These are phyloP conservation scores for Meteorus cinctellus DNA, from an alignment of 2,888 invertebrate species.

Conservation along the genomic window DNA sequence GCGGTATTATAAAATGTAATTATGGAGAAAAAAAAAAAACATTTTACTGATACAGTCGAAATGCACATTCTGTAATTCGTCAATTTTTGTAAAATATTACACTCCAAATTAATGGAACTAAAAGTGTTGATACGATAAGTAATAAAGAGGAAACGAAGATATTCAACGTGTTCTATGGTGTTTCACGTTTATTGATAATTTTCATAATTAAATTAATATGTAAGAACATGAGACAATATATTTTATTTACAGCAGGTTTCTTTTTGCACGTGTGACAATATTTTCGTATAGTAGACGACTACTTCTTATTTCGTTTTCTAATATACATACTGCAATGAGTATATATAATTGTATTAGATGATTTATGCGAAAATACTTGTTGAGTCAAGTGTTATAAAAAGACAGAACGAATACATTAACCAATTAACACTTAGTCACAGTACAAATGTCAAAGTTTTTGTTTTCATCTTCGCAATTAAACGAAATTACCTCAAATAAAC, in stretches of 20 bases:
- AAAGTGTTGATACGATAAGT: conserved; percentile 50
- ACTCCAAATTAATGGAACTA: conserved; percentile 46
- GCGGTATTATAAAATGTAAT: conserved; percentile 17
- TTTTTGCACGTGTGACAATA: conserved; percentile 33
- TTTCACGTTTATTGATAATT: conserved; percentile 56
- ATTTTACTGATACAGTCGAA: conserved; percentile 45
- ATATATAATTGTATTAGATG: neutral
- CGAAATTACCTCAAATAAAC: neutral
- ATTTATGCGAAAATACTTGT: neutral
- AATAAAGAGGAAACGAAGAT: conserved; percentile 26
- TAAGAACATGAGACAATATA: conserved; percentile 58
- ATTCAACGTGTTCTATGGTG: conserved; percentile 50
- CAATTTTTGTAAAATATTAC: conserved; percentile 52
- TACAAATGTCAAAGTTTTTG: neutral
- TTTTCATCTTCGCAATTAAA: neutral
- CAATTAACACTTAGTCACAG: conserved; percentile 8
- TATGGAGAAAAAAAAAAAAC: conserved; percentile 37
- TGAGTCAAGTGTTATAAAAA: conserved; percentile 8
- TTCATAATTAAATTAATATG: conserved; percentile 1
- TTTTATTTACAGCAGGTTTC: conserved; percentile 60
- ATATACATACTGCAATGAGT: neutral
- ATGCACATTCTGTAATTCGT: conserved; percentile 56
- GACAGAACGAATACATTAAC: conserved; percentile 11
- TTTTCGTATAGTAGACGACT: conserved; percentile 27
- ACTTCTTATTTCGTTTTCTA: neutral